These are phyloP conservation scores for Thripadectes ignobilis DNA, from an alignment of 2,797 vertebrate species.

Conservation along the genomic window DNA sequence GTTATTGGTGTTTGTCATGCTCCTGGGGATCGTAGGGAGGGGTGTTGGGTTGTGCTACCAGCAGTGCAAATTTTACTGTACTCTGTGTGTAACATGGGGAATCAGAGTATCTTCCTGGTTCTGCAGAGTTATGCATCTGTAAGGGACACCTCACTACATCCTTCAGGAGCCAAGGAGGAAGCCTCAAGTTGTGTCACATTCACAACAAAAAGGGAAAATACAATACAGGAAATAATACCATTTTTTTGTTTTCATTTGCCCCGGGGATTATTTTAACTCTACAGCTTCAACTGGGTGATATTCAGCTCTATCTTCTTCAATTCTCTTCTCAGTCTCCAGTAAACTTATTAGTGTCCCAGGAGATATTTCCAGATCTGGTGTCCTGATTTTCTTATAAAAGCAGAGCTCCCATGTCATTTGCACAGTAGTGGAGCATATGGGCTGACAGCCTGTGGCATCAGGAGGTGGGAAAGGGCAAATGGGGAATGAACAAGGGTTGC, in stretches of 20 bases:
- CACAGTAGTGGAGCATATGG: rapidly evolving
- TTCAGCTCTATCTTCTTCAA: neutral
- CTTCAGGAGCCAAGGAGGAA: neutral
- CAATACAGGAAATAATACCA: neutral
- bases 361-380: neutral
- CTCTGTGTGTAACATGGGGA: neutral
- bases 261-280: neutral
- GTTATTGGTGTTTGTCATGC: neutral
- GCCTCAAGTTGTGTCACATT: neutral
- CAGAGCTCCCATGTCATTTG: neutral
- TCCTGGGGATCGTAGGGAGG: neutral
- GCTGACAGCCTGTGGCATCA: neutral
- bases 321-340: neutral
- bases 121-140: neutral
- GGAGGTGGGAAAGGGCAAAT: neutral
- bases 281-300: neutral
- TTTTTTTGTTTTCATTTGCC: neutral
- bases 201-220: neutral
- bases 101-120: conserved; percentile 40
- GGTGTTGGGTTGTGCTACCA: neutral
- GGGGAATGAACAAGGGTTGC: neutral
- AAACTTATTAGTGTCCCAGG: neutral
- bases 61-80: neutral
- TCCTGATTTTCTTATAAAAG: neutral
- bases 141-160: neutral